Conservation (phyloP, 2,888 invertebrate species). For the Cryptocephalus primarius region DNA sequence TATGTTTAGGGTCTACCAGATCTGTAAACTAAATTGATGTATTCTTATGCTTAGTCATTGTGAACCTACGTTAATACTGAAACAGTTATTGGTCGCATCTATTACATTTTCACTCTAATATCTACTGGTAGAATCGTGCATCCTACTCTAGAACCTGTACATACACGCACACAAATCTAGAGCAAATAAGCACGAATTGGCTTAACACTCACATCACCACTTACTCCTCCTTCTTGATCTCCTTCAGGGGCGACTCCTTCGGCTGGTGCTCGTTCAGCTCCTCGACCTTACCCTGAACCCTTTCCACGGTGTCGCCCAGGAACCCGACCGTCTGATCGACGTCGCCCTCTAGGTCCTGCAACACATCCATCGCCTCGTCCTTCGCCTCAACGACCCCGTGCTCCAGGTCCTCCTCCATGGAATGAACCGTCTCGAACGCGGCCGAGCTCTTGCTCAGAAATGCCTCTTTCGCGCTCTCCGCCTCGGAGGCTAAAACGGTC, state of each 20-base stretch:
- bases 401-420: slow-evolving; percentile 12
- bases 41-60: too few relatives aligned
- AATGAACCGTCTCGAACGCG: slow-evolving; percentile 17
- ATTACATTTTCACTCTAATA: too few relatives aligned
- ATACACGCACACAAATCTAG: slow-evolving; percentile 6
- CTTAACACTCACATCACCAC: slow-evolving; percentile 32
- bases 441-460: slow-evolving; percentile 10
- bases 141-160: slow-evolving; percentile 12
- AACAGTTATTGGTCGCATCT: too few relatives aligned
- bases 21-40: too few relatives aligned
- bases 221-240: slow-evolving; percentile 30
- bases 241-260: slow-evolving; percentile 18
- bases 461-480: slow-evolving; percentile 20
- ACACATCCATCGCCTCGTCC: slow-evolving; percentile 17
- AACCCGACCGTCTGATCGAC: slow-evolving; percentile 20
- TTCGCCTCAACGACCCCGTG: slow-evolving; percentile 15
- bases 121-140: slow-evolving; percentile 10
- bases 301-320: slow-evolving; percentile 23
- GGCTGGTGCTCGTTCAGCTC: slow-evolving; percentile 19
- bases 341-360: slow-evolving; percentile 25
- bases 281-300: slow-evolving; percentile 20
- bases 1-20: too few relatives aligned
- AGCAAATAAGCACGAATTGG: slow-evolving; percentile 12
- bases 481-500: slow-evolving; percentile 29
- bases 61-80: too few relatives aligned